Base-by-base conservation (phyloP, 2,113 vertebrate genomes). In the Alethe diademata region DNA sequence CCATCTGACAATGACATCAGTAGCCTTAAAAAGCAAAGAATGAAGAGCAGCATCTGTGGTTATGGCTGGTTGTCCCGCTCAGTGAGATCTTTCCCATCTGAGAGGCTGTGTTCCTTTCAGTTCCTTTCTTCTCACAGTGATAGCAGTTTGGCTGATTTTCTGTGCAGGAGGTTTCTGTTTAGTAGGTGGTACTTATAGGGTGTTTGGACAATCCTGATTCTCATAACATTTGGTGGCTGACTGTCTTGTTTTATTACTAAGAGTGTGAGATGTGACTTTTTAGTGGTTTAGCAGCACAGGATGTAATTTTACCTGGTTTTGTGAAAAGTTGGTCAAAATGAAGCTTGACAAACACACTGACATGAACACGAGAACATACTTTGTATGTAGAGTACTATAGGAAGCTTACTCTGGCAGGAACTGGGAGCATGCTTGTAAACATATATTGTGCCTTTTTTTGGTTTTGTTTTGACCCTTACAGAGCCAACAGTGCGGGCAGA, bases 401-500 rank as follows among this genome's bases (percentile, higher is more conserved):
- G 62, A 85, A 33, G 11, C 18, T 69, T 72, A 13, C 20, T 73
- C 31, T 65, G 51, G 8, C 13, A 82, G 13, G 25, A 17, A 75
- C 51, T 73, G 24, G 12, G 28, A 81, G 18, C 9, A 6, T 57
- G 17, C 35, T 86, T 74, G 22, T 73, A 51, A 94, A 66, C 13
- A 31, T 40, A 22, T 42, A 19, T 87, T 58, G 11, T 76, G 15
- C 11, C 13, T 26, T 72, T 22, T 19, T 80, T 90, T 78, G 66
- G 43, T 35, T 86, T 51, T 89, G 4, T 91, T 78, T 85, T 69
- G n/a, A 72, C 80, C 82, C 78, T 65, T 35, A 57, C 96, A 99
- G 99, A 99, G 72, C 98, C 99, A 81, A 98, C 98, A 14, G 98
- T 99, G 83, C 97, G 98, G 94, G 98, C 99, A 42, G 98, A 99